A percentile compares a stretch with the other conserved stretches of the same genome.
Evolutionary conservation across 30 jellyfish, hydroid and myxozoan genomes (phyloP).

Genomic region (Hydra vulgaris): DNA sequence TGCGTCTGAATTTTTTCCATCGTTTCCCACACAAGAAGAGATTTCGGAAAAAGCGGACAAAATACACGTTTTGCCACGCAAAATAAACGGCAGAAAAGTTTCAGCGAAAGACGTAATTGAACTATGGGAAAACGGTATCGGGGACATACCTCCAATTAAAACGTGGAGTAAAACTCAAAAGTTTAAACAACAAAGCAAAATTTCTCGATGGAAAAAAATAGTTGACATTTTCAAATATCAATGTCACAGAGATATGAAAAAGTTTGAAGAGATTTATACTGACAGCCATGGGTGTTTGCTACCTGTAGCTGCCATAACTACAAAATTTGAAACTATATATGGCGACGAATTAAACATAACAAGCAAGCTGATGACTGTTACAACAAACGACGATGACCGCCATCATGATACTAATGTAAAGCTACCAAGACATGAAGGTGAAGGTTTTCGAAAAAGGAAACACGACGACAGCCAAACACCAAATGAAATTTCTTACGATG

Average conservation of each 20-base stretch:
- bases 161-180: conserved; percentile 80
- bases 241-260: conserved; percentile 50
- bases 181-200: conserved; percentile 77
- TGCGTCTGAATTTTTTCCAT: not conserved
- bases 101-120: conserved; percentile 84
- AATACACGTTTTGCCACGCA: conserved; percentile 64
- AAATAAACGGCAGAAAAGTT: conserved; percentile 81
- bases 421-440: not conserved
- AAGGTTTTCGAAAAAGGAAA: not conserved
- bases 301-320: conserved; percentile 85
- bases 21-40: not conserved
- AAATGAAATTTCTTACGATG: not conserved
- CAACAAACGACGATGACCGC: conserved; percentile 10
- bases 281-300: conserved; percentile 53
- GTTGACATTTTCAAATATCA: conserved; percentile 72
- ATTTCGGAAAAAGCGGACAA: not conserved
- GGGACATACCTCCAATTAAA: conserved; percentile 84
- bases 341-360: conserved; percentile 29
- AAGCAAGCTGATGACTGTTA: conserved; percentile 26
- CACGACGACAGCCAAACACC: not conserved
- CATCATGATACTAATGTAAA: not conserved
- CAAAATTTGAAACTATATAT: conserved; percentile 47
- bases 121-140: conserved; percentile 86
- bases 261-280: conserved; percentile 48
- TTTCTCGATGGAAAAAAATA: conserved; percentile 94